Evolutionary conservation across 2,797 vertebrate species (phyloP), one percentile per base, ranked within the genome.

Genomic region (Clarias pachynema): DNA sequence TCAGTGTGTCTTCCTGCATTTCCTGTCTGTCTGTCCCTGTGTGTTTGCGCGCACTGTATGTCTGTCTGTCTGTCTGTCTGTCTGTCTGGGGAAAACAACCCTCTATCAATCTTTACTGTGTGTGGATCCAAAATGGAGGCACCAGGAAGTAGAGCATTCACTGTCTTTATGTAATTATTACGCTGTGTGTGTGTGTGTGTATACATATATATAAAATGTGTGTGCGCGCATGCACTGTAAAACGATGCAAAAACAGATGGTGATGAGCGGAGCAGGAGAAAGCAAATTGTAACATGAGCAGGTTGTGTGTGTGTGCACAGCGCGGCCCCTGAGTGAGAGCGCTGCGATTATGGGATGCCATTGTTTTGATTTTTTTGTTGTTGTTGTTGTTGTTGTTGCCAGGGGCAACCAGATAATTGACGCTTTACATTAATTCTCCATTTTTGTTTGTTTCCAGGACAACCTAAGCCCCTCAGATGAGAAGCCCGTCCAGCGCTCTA

Each of bases 401-500:
- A 31, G 5, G 74, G 12, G 20, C 56, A 60, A 78, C 56, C 37
- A 63, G 15, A 79, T 79, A 44, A 63, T 40, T 82, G 56, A 49
- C 59, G 49, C 75, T 20, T 77, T 20, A 3, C 37, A 60, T 86
- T 75, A 87, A 18, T 62, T 75, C 40, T 31, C 66, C 87, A 68
- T 12, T 88, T 77, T 37, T 3, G 59, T 85, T 63, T 81, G 56
- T 70, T 84, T 86, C 26, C 90, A 96, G 95, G 95, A 96, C 91
- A 91, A 93, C 93, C 92, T 92, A 89, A 95, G 89, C 88, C 74
- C 89, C 84, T 89, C 91, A 37, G 95, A 95, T 82, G 95, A 96
- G 73, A 96, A 96, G 91, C 94, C 95, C 40, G 95, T 96, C 85
- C 95, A 96, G 87, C 92, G 95, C 88, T 96, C 95, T 31, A 96